Evolutionary conservation across 1,140 invertebrate genomes (phyloP).

Genomic region (Venustaconcha ellipsiformis): DNA sequence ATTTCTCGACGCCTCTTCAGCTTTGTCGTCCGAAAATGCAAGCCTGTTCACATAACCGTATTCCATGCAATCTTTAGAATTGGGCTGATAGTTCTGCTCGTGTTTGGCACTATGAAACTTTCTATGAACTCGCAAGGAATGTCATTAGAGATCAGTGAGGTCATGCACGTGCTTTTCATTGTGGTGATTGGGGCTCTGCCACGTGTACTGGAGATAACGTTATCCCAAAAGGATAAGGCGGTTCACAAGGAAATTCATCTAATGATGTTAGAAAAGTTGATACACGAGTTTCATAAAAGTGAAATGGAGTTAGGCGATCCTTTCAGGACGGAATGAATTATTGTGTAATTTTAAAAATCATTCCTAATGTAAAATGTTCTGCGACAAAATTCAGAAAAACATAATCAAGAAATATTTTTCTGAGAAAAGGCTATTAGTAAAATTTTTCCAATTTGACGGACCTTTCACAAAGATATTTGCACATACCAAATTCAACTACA

Average conservation of each 20-base stretch:
- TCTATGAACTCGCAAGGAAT: not conserved
- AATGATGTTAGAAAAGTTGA: too few relatives aligned
- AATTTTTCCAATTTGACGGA: too few relatives aligned
- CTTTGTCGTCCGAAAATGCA: constrained; percentile 5
- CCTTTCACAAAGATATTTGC: too few relatives aligned
- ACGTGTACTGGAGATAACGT: constrained; percentile 13
- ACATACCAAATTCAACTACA: too few relatives aligned
- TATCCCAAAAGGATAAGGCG: constrained; percentile 5
- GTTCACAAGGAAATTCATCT: constrained; percentile 18
- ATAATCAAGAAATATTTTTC: too few relatives aligned
- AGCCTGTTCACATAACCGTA: constrained; percentile 18
- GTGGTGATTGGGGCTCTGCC: constrained; percentile 19
- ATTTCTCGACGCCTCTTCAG: constrained; percentile 12
- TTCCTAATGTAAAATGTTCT: too few relatives aligned
- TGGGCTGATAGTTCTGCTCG: constrained; percentile 5
- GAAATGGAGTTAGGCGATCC: too few relatives aligned
- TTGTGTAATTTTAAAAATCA: too few relatives aligned
- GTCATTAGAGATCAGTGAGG: constrained; percentile 11
- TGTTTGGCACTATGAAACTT: constrained; percentile 6
- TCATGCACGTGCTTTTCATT: constrained; percentile 27
- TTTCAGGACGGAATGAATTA: too few relatives aligned
- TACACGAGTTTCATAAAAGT: too few relatives aligned
- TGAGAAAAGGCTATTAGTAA: too few relatives aligned
- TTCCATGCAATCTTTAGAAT: constrained; percentile 12
- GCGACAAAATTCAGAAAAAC: too few relatives aligned